phyloP scores from a whole-genome alignment of 2,797 vertebrate genomes.

The Zalophus californianus region DNA sequence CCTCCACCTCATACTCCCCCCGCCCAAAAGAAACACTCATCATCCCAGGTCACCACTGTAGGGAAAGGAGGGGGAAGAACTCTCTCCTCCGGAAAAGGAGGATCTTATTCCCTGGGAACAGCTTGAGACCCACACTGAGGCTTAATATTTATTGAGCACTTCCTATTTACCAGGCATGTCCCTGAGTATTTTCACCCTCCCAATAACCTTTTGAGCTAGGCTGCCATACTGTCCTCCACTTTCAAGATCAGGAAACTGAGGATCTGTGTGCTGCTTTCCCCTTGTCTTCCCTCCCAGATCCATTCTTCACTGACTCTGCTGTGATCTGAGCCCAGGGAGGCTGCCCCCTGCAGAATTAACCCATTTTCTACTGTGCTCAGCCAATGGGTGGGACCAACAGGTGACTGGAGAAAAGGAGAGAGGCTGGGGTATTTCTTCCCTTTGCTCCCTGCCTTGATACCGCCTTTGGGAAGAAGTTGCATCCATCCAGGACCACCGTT shows the following conservation, averaged over 20 bases:
- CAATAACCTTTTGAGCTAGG: rapidly evolving
- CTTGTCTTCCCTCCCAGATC: not conserved
- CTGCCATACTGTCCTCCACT: not conserved
- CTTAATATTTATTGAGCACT: not conserved
- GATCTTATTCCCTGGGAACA: not conserved
- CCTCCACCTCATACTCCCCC: not conserved
- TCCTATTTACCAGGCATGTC: not conserved
- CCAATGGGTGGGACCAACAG: not conserved
- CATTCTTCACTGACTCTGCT: not conserved
- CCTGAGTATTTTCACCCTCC: not conserved
- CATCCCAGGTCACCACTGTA: not conserved
- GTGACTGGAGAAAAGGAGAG: not conserved
- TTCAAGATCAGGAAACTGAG: not conserved
- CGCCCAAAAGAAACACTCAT: no score
- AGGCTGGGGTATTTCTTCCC: not conserved
- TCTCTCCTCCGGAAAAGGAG: not conserved
- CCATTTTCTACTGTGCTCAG: not conserved
- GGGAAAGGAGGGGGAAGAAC: not conserved
- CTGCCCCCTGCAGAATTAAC: not conserved
- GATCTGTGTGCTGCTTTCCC: not conserved
- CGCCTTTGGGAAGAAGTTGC: not conserved
- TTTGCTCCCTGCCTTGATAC: not conserved
- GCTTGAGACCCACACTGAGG: not conserved
- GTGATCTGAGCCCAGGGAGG: not conserved
- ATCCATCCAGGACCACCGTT: not conserved